Evolutionary conservation across 2,888 invertebrate species (phyloP), one percentile per base, ranked within the genome.

Genomic region (Eupeodes latifasciatus): DNA sequence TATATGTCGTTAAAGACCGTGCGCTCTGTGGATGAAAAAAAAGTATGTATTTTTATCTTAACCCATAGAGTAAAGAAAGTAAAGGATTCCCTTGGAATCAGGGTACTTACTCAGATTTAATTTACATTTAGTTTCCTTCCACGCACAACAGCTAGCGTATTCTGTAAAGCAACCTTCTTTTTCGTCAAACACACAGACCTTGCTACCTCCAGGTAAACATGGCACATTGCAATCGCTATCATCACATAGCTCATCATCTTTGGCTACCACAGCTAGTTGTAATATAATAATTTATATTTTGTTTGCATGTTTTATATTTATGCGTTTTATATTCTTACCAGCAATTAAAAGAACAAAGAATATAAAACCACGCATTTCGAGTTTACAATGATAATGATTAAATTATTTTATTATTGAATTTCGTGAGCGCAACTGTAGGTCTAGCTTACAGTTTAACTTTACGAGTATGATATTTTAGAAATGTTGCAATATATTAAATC

Each of bases 71-170:
- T 19, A 4, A 27, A 4, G 40, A 4, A 3, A 40, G 40, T 40
- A 5, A 6, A 19, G n/a, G 9, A 7, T 9, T 47, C 2, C 1
- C 14, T 61, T 5, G 5, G 27, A 47, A 34, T 44, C 27, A 27
- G 27, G 27, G 34, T 66, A 66, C 71, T 80, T 61, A 83, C 87
- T 16, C n/a, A 83, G 14, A 4, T 74, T 49, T 5, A 19, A 61
- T 27, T 62, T 67, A 66, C 80, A 80, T 27, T 77, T 80, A 12
- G 34, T 10, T 51, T 59, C 40, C 4, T 72, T 83, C 80, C 72
- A 87, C 12, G 2, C 34, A 44, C 76, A 83, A 0, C 47, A 2
- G 40, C 61, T 66, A 1, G 59, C 14, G 16, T 51, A 80, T 34
- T 61, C 49, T 11, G n/a, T 47, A 16, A 87, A 87, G 11, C 87